Percentiles rank a stretch among this genome's conserved stretches.
Evolutionary conservation across 1,140 invertebrate genomes (phyloP).

Genomic region (Eumeta japonica): DNA sequence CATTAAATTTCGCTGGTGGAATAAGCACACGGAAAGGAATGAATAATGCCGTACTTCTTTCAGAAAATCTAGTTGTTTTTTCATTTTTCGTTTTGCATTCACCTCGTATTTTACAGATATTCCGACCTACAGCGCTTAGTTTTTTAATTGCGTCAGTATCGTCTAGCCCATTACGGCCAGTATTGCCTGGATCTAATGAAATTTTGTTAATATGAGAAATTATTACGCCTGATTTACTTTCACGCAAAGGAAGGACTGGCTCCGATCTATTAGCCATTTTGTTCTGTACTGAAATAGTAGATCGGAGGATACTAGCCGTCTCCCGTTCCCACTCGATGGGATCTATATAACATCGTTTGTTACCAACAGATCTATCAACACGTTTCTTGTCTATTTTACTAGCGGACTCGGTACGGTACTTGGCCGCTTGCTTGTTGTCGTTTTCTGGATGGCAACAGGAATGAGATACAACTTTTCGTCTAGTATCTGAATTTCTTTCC

Average conservation of each 20-base stretch:
- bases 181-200: too few species aligned
- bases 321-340: conserved; percentile 50
- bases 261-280: conserved; percentile 24
- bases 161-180: conserved; percentile 20
- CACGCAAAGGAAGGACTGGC: conserved; percentile 16
- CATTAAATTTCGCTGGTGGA: too few species aligned
- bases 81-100: conserved; percentile 31
- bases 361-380: conserved; percentile 49
- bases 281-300: conserved; percentile 48
- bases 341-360: conserved; percentile 57
- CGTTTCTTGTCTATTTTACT: conserved; percentile 34
- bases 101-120: conserved; percentile 38
- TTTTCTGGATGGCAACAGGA: conserved; percentile 42
- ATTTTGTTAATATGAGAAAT: conserved; percentile 20
- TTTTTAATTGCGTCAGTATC: conserved; percentile 38
- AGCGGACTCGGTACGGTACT: conserved; percentile 48
- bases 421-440: conserved; percentile 21
- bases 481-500: conserved; percentile 47
- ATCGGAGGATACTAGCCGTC: conserved; percentile 45
- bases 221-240: conserved; percentile 32
- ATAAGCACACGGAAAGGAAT: conserved; percentile 34
- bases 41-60: conserved; percentile 41
- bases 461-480: conserved; percentile 35
- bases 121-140: conserved; percentile 42
- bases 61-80: conserved; percentile 36